Evolutionary conservation across 1,140 invertebrate species (phyloP).

Genomic region (Drosophila ohnishii): DNA sequence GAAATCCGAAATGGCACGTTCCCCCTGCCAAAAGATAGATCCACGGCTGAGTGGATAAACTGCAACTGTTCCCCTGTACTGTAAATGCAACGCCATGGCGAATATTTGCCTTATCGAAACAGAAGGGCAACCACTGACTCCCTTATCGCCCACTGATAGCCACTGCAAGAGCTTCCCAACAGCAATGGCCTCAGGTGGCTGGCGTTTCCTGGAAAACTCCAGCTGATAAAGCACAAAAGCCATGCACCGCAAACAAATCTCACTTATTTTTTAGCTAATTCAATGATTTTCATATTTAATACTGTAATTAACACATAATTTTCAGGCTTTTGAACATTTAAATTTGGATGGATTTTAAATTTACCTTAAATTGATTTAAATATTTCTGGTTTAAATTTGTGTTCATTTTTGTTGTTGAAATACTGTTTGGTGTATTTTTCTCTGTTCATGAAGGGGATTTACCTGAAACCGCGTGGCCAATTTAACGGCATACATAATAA

Average conservation of each 20-base stretch:
- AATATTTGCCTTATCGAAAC: constrained; percentile 35
- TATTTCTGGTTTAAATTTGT: too few species aligned
- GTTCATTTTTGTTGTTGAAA: too few species aligned
- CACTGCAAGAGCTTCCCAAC: constrained; percentile 22
- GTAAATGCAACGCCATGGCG: constrained; percentile 11
- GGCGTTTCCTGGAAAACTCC: constrained; percentile 66
- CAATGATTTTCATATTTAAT: neutral
- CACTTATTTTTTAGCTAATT: too few species aligned
- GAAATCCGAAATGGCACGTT: constrained; percentile 65
- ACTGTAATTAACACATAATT: neutral
- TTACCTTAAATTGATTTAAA: too few species aligned
- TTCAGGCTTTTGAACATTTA: neutral
- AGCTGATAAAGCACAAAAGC: constrained; percentile 67
- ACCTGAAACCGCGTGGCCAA: constrained; percentile 32
- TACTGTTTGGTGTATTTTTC: neutral
- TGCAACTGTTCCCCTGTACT: neutral
- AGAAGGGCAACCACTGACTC: constrained; percentile 13
- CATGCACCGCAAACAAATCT: neutral
- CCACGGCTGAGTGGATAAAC: constrained; percentile 18
- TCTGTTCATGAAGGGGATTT: neutral
- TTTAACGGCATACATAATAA: constrained; percentile 57
- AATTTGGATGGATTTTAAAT: neutral
- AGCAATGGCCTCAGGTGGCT: constrained; percentile 61
- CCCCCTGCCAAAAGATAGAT: constrained; percentile 31
- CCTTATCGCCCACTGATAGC: constrained; percentile 43